Conservation (phyloP, 2,797 vertebrate genomes). For the Sciaenops ocellatus region DNA sequence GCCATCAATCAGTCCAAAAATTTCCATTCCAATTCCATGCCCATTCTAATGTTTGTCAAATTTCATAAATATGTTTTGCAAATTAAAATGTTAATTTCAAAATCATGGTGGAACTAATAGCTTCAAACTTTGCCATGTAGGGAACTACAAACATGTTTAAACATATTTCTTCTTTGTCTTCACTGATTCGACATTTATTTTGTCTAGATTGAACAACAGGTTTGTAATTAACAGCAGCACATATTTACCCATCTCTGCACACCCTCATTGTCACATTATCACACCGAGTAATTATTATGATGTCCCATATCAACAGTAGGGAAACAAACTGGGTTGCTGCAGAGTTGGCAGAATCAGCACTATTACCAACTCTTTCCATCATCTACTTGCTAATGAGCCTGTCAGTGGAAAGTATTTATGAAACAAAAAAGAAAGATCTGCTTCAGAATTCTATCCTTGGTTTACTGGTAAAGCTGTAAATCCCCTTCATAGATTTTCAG, state of each 20-base stretch:
- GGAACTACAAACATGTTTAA: background rate
- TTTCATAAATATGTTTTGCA: background rate
- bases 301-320: slow-evolving; percentile 13
- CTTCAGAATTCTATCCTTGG: slow-evolving; percentile 56
- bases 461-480: slow-evolving; percentile 69
- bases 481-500: slow-evolving; percentile 71
- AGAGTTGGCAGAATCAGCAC: slow-evolving; percentile 29
- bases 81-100: background rate
- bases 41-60: background rate
- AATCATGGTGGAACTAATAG: background rate
- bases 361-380: slow-evolving; percentile 42
- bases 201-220: background rate
- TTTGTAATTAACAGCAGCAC: background rate
- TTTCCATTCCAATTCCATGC: no score
- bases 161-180: background rate
- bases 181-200: background rate
- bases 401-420: slow-evolving; percentile 60
- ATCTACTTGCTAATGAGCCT: slow-evolving; percentile 58
- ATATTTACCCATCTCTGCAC: background rate
- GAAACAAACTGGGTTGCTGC: slow-evolving; percentile 28
- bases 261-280: background rate
- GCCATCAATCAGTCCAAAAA: background rate
- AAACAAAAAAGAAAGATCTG: slow-evolving; percentile 48
- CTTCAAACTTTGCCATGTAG: background rate
- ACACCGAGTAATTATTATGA: slow-evolving; percentile 18